These are phyloP conservation scores for Dioctria linearis DNA, from an alignment of 2,888 invertebrate species.

Conservation along the genomic window DNA sequence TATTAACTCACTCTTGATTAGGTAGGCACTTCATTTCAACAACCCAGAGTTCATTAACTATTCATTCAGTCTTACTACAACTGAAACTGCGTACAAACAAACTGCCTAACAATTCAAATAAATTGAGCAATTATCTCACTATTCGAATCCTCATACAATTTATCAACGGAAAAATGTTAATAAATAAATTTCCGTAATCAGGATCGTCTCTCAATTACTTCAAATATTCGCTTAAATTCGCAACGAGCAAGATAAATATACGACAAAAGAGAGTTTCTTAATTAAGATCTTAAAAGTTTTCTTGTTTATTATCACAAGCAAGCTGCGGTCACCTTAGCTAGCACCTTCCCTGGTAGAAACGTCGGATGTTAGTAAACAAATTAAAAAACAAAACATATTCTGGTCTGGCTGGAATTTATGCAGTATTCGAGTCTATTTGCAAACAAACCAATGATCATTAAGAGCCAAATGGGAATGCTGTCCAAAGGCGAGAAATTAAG, in stretches of 20 bases:
- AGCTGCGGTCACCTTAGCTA: background rate
- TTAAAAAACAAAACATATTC: background rate
- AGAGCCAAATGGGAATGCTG: constrained; percentile 30
- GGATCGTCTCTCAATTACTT: constrained; percentile 36
- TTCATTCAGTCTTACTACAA: too few relatives aligned
- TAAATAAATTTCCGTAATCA: constrained; percentile 19
- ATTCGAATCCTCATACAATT: constrained; percentile 8
- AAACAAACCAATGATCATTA: constrained; percentile 48
- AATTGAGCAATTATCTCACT: background rate
- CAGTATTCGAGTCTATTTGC: constrained; percentile 28
- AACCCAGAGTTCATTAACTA: too few relatives aligned
- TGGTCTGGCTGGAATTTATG: constrained; percentile 34
- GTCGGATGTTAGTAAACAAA: background rate
- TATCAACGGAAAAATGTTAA: constrained; percentile 3
- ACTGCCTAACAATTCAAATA: too few relatives aligned
- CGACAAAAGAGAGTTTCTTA: constrained; percentile 29
- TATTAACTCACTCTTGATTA: too few relatives aligned
- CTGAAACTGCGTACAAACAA: too few relatives aligned
- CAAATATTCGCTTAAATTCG: constrained; percentile 42
- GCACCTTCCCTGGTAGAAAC: background rate
- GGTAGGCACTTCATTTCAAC: too few relatives aligned
- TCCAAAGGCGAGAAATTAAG: constrained; percentile 36
- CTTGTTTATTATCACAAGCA: constrained; percentile 27
- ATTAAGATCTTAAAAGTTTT: constrained; percentile 29
- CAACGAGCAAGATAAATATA: constrained; percentile 19